A percentile compares a stretch with the other conserved stretches of the same genome.
These are phyloP conservation scores for Remorina albescens DNA, from an alignment of 2,797 vertebrate genomes.

Conservation along the genomic window DNA sequence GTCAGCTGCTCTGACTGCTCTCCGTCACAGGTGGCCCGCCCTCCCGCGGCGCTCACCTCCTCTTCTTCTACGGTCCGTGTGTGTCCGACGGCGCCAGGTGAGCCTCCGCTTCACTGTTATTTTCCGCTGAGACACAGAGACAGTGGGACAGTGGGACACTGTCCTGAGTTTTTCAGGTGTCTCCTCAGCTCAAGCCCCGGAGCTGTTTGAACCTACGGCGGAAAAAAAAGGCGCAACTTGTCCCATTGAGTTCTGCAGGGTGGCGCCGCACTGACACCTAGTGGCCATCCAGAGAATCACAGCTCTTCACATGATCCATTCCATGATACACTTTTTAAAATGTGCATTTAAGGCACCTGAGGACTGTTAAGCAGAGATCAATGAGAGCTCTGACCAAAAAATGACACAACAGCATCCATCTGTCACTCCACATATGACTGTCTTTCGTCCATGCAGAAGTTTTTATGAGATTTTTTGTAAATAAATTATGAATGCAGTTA, in stretches of 20 bases:
- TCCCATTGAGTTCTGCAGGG: not conserved
- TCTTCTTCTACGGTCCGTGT: too few relatives aligned
- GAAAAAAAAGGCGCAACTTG: constrained; percentile 40
- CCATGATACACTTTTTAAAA: too few relatives aligned
- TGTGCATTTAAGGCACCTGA: too few relatives aligned
- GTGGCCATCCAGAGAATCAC: constrained; percentile 8
- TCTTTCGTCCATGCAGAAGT: constrained; percentile 32
- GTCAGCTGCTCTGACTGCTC: constrained; percentile 8
- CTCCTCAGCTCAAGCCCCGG: not conserved
- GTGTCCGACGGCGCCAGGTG: too few relatives aligned
- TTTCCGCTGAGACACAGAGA: not conserved
- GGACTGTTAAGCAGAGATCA: constrained; percentile 40
- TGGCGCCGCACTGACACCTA: constrained; percentile 58
- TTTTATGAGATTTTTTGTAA: too few relatives aligned
- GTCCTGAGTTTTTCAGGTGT: not conserved
- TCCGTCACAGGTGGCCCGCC: constrained; percentile 74
- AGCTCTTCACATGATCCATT: too few relatives aligned
- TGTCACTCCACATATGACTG: constrained; percentile 11
- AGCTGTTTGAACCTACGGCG: constrained; percentile 2
- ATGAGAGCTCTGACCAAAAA: constrained; percentile 16
- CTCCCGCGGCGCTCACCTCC: constrained; percentile 43
- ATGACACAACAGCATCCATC: constrained; percentile 3
- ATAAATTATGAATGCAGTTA: constrained; percentile 60
- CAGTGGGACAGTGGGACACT: too few relatives aligned
- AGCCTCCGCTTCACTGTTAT: not conserved